phyloP scores from a whole-genome alignment of 2,113 vertebrate genomes.

The Oryzias javanicus region DNA sequence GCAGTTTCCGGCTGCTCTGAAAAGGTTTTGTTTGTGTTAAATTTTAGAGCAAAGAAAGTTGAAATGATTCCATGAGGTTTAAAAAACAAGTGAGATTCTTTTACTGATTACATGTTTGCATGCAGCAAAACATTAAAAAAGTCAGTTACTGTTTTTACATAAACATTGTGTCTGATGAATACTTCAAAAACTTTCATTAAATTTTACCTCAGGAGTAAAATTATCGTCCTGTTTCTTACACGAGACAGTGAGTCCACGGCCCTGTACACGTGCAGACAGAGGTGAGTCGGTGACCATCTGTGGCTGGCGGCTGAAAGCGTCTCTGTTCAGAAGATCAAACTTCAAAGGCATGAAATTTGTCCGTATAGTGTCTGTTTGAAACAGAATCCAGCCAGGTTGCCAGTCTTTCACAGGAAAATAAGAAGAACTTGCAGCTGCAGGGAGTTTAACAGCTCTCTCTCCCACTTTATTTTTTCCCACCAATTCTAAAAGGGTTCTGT shows the following conservation, averaged over 20 bases:
- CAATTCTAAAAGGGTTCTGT: too few species aligned
- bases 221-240: background rate
- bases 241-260: background rate
- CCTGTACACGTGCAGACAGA: background rate
- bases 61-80: background rate
- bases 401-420: constrained; percentile 8
- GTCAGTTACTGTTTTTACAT: too few species aligned
- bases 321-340: constrained; percentile 49
- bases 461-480: background rate
- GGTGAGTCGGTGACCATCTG: constrained; percentile 38
- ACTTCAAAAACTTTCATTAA: background rate
- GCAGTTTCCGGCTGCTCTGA: background rate
- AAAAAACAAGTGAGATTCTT: background rate
- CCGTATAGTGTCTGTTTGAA: constrained; percentile 40
- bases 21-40: background rate
- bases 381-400: constrained; percentile 23
- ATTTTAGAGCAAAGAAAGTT: background rate
- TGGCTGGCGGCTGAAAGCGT: constrained; percentile 19
- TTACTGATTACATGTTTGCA: too few species aligned
- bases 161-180: too few species aligned
- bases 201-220: background rate
- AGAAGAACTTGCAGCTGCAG: constrained; percentile 4
- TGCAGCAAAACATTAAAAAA: too few species aligned
- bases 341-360: constrained; percentile 57
- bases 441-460: background rate